These are phyloP conservation scores for Microcebus jonahi DNA, from an alignment of 2,113 vertebrate genomes.

Conservation along the genomic window DNA sequence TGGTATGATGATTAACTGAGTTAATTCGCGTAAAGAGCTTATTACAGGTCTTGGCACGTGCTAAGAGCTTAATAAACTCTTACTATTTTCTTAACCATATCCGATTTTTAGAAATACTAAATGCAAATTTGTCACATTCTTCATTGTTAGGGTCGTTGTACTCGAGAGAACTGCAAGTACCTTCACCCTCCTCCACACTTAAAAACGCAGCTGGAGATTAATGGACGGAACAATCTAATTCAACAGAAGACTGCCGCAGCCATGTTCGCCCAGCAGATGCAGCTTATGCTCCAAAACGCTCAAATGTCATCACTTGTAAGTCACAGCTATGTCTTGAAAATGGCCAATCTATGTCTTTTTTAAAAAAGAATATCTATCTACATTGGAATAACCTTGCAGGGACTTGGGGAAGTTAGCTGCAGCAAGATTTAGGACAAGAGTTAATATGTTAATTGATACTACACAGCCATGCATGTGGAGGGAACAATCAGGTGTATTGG, in stretches of 20 bases:
- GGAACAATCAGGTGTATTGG: neutral
- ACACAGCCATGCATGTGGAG: neutral
- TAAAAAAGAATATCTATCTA: neutral
- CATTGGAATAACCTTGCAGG: neutral
- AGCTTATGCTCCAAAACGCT: constrained; percentile 95
- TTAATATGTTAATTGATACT: neutral
- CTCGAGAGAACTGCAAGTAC: constrained; percentile 99
- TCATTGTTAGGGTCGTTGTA: constrained; percentile 93
- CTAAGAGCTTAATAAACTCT: neutral
- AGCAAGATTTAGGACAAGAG: neutral
- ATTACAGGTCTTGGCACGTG: neutral
- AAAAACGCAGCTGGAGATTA: constrained; percentile 98
- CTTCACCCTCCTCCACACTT: constrained; percentile 98
- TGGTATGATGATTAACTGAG: neutral
- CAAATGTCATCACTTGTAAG: constrained; percentile 97
- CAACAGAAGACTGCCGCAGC: constrained; percentile 97
- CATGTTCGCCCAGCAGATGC: constrained; percentile 99
- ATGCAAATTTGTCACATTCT: neutral
- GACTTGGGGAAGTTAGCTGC: neutral
- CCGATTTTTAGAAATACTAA: constrained; percentile 32
- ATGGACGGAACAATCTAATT: constrained; percentile 98
- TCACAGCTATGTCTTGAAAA: neutral
- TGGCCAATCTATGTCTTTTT: neutral
- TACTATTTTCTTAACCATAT: neutral
- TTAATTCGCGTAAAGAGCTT: neutral